Evolutionary conservation across 2,797 vertebrate genomes (phyloP).

Genomic region (Gallirallus australis): DNA sequence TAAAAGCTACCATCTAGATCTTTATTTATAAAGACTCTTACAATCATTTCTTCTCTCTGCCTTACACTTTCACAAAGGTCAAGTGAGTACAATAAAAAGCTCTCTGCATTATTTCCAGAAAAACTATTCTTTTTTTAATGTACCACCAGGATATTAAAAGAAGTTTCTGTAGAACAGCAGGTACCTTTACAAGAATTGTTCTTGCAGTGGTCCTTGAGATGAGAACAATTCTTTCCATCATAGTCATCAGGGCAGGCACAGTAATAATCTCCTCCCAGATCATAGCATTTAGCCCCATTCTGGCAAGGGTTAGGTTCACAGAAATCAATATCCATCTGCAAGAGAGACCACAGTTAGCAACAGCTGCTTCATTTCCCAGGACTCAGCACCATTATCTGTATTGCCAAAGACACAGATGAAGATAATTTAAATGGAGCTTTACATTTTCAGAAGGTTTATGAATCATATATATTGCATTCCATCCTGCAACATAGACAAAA

Average conservation of each 20-base stretch:
- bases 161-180: not conserved
- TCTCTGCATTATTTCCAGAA: not conserved
- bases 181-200: conserved; percentile 90
- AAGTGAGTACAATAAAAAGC: not conserved
- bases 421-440: not conserved
- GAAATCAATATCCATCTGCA: conserved; percentile 85
- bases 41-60: not conserved
- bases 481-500: not conserved
- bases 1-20: not conserved
- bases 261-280: conserved; percentile 87
- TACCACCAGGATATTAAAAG: not conserved
- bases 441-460: not conserved
- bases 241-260: conserved; percentile 90
- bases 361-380: conserved; percentile 2
- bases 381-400: conserved; percentile 2
- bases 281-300: conserved; percentile 89
- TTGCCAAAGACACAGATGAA: not conserved
- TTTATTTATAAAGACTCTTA: not conserved
- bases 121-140: not conserved
- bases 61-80: not conserved
- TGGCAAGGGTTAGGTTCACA: conserved; percentile 91
- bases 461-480: not conserved
- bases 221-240: conserved; percentile 91
- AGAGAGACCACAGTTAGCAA: not conserved
- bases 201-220: conserved; percentile 92